Conservation (phyloP, 2,113 vertebrate species). For the Cariama cristata region DNA sequence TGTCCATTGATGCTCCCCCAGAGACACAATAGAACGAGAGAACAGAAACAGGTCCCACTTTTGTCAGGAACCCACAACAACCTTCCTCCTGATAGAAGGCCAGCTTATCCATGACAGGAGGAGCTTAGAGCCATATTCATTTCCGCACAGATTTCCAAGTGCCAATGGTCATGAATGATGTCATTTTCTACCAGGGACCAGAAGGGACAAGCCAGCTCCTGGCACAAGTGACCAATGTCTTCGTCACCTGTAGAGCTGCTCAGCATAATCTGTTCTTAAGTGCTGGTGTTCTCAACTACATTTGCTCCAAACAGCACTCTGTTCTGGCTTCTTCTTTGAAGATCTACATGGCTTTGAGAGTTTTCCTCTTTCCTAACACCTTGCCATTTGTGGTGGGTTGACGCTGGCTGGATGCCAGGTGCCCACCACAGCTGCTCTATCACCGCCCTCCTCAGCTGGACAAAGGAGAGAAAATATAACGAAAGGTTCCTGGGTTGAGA, state of each 20-base stretch:
- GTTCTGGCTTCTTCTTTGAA: not conserved
- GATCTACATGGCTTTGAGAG: not conserved
- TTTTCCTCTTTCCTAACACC: not conserved
- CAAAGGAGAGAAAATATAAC: no score
- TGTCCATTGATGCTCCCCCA: not conserved
- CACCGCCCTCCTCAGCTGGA: no score
- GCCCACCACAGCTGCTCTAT: no score
- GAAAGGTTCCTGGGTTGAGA: no score
- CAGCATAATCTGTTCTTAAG: not conserved
- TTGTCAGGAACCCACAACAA: not conserved
- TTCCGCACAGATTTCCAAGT: not conserved
- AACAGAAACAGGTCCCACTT: not conserved
- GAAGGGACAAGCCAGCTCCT: not conserved
- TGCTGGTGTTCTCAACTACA: not conserved
- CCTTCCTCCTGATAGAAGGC: not conserved
- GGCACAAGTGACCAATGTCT: not conserved
- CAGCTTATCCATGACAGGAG: not conserved
- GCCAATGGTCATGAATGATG: not conserved
- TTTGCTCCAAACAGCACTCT: not conserved
- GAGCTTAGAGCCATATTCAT: not conserved
- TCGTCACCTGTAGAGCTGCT: not conserved
- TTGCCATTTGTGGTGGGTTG: not conserved
- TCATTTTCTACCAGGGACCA: not conserved
- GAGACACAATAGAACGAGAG: not conserved
- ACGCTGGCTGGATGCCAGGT: no score